Base-by-base conservation (phyloP, 2,113 vertebrate genomes). In the Sakesphorus luctuosus region DNA sequence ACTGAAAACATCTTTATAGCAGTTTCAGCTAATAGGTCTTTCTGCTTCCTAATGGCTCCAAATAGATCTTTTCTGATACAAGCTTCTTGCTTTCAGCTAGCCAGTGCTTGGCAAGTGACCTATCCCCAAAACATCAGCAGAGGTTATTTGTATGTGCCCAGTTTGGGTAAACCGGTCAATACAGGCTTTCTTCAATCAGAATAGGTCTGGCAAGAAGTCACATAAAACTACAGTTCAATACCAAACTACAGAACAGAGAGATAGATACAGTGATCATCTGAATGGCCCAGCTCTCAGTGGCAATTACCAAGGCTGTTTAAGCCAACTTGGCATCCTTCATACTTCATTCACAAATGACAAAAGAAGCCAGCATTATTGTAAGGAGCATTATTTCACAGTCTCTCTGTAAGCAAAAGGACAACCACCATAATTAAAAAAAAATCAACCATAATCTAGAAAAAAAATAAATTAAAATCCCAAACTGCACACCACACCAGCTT, bases 41-140 rank as follows among this genome's bases (percentile, higher is more conserved):
- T 94, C 68, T 94, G 61, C 76, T 94, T 90, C 74, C 85, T 93
- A 97, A 94, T 90, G 83, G 74, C 53, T 65, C 61, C 83, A 88
- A 84, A 88, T 92, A 95, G 7, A 85, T 90, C 93, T 96, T 89
- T 65, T 13, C 31, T 65, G 76, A 88, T 68, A 61, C 25, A 29
- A 52, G 24, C 40, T 75, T 68, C 68, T 47, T 24, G 43, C 67
- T 72, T 71, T 49, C 14, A 77, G 50, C 43, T 13, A 58, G 59
- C 23, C 0, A 0, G 90, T 74, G 43, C 58, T 47, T 50, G 75
- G 82, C 0, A 1, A 78, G 68, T 36, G 49, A 90, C 56, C 74
- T 72, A 89, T 72, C 83, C 85, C 56, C 21, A 6, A 46, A 92
- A 46, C 28, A 62, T 49, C 68, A 79, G 73, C 44, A 78, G 16